Percentiles rank a stretch among this genome's conserved stretches.
phyloP scores from a whole-genome alignment of 2,113 vertebrate genomes.

The Coregonus clupeaformis region DNA sequence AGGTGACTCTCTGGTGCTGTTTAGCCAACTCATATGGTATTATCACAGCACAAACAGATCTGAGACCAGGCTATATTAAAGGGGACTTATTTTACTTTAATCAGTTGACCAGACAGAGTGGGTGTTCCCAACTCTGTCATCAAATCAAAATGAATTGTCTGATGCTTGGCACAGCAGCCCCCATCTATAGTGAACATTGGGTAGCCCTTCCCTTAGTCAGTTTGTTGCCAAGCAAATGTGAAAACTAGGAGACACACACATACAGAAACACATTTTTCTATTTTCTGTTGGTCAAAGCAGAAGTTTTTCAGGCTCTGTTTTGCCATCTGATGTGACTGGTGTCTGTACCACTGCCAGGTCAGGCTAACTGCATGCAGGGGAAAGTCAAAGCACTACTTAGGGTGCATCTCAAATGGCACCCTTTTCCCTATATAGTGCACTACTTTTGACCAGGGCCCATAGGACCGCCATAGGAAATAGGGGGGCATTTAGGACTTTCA shows the following conservation, averaged over 20 bases:
- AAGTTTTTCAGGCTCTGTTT: conserved; percentile 63
- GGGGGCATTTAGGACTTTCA: too few relatives aligned
- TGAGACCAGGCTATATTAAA: too few relatives aligned
- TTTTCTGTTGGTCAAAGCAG: conserved; percentile 54
- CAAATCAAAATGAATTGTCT: neutral
- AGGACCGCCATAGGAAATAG: too few relatives aligned
- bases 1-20: conserved; percentile 9
- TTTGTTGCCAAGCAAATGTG: conserved; percentile 60
- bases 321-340: conserved; percentile 23
- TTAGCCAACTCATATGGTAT: neutral
- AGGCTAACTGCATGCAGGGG: conserved; percentile 27
- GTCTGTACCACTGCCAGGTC: conserved; percentile 27
- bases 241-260: conserved; percentile 40
- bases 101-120: too few relatives aligned
- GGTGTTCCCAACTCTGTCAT: too few relatives aligned
- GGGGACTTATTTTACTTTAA: too few relatives aligned
- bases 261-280: conserved; percentile 41
- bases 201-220: conserved; percentile 45
- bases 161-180: neutral
- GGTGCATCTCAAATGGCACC: too few relatives aligned
- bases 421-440: too few relatives aligned
- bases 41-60: too few relatives aligned
- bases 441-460: too few relatives aligned
- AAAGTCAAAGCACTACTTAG: conserved; percentile 23
- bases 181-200: conserved; percentile 47